phyloP scores from a whole-genome alignment of 1,140 invertebrate species.

The Lasioglossum albipes region DNA sequence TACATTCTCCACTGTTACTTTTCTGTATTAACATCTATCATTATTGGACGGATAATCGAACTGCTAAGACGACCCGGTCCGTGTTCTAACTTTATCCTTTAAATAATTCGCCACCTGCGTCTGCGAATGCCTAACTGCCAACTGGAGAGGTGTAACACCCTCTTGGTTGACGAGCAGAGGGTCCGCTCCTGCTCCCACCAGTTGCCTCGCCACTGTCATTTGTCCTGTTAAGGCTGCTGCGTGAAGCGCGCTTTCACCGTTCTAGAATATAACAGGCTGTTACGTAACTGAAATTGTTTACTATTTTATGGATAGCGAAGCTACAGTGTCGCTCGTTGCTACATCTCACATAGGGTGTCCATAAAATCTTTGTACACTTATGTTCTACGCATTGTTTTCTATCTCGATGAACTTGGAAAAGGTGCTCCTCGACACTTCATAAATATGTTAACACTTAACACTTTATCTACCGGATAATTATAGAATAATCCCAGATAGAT shows the following conservation, averaged over 20 bases:
- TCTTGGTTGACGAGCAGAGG: slow-evolving; percentile 85
- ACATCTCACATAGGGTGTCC: not conserved
- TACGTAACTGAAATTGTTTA: not conserved
- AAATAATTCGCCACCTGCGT: slow-evolving; percentile 83
- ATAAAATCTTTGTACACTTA: not conserved
- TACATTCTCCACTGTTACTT: not conserved
- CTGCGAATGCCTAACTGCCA: slow-evolving; percentile 82
- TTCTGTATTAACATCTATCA: not conserved
- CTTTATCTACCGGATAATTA: too few species aligned
- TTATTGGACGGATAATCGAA: not conserved
- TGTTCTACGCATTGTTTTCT: too few species aligned
- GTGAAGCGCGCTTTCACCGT: slow-evolving; percentile 94
- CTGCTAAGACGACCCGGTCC: slow-evolving; percentile 65
- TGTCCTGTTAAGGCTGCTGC: slow-evolving; percentile 94
- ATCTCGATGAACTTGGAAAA: too few species aligned
- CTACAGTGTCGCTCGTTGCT: not conserved
- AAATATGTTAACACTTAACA: too few species aligned
- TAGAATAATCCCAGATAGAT: too few species aligned
- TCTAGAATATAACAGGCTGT: slow-evolving; percentile 81
- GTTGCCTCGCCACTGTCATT: slow-evolving; percentile 87
- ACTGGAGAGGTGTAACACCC: slow-evolving; percentile 84
- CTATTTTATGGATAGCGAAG: not conserved
- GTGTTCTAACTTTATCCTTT: slow-evolving; percentile 73
- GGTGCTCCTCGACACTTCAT: too few species aligned
- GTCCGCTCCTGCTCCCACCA: slow-evolving; percentile 87